Evolutionary conservation across 2,797 vertebrate genomes (phyloP), one percentile per base, ranked within the genome.

Genomic region (Cercopithecus diana): DNA sequence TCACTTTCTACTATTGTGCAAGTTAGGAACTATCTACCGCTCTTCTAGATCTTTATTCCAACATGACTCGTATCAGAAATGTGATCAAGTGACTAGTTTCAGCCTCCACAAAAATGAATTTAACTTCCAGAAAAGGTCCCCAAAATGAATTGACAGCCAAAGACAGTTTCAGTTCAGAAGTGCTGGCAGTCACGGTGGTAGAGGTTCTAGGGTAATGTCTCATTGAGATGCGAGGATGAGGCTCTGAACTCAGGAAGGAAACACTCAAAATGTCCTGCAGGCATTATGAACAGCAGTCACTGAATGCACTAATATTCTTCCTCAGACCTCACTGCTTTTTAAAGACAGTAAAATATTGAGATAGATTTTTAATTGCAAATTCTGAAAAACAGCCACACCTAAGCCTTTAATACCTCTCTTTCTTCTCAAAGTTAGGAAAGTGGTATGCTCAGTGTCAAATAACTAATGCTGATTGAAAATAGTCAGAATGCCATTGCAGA

Each of bases 31-130:
- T 76, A 67, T 19, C 64, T 75, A 88, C 73, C 36, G 86, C 41
- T 45, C 50, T 93, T 57, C n/a, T 52, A 93, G 70, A 94, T 75
- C 39, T 88, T 70, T 88, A 87, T 82, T 86, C 57, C 90, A 88
- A 92, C 1, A 8, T 87, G 85, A 90, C 84, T 93, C 70, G 70
- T 84, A 77, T 87, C 93, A 86, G 36, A 90, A 81, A 86, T 91
- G 75, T 95, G 73, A 79, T 90, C 77, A 95, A 84, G 41, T 89
- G 72, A 97, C 75, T 85, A 93, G 64, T 90, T 96, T 96, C 81
- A 89, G n/a, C 50, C 86, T 93, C 67, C n/a, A 88, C 55, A 93
- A 52, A 95, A 97, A 95, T 43, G 96, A 93, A 87, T 64, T 82
- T 87, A 91, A 97, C 75, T 61, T 94, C 91, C 79, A 85, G 82